phyloP scores from a whole-genome alignment of 2,113 vertebrate genomes.

The Oncorhynchus nerka region DNA sequence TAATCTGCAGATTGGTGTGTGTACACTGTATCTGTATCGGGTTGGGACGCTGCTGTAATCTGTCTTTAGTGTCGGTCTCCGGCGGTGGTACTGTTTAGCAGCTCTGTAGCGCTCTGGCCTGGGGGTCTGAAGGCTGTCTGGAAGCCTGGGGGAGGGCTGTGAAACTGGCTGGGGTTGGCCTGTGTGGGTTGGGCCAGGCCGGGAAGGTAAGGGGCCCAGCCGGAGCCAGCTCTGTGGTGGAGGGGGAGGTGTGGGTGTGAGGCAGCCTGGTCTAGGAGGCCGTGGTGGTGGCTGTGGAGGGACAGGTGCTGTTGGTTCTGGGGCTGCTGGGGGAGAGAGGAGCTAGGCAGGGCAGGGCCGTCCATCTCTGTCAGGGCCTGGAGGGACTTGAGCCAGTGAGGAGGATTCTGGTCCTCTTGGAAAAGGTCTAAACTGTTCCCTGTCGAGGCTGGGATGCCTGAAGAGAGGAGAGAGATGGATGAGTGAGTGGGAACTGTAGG shows the following conservation, averaged over 20 bases:
- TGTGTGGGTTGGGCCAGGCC: conserved; percentile 59
- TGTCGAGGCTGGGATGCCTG: conserved; percentile 92
- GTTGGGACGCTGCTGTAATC: conserved; percentile 59
- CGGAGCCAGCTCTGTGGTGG: conserved; percentile 95
- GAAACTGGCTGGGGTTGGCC: conserved; percentile 90
- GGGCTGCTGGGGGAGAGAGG: conserved; percentile 75
- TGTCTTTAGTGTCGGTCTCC: conserved; percentile 95
- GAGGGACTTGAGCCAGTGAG: conserved; percentile 99
- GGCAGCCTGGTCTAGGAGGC: conserved; percentile 58
- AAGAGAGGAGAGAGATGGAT: neutral
- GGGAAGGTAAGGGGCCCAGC: conserved; percentile 92
- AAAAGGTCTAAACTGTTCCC: conserved; percentile 97
- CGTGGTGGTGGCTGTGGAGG: conserved; percentile 84
- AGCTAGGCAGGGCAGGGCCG: conserved; percentile 74
- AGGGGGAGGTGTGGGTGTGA: conserved; percentile 73
- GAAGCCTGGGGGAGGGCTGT: conserved; percentile 97
- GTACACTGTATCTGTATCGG: conserved; percentile 65
- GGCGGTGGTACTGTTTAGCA: conserved; percentile 95
- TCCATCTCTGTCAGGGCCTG: conserved; percentile 99
- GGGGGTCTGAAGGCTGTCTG: conserved; percentile 98
- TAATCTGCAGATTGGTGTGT: conserved; percentile 80
- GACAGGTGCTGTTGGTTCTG: conserved; percentile 74
- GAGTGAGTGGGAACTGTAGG: neutral
- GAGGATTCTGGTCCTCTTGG: conserved; percentile 95
- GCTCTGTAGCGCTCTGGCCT: conserved; percentile 96